Evolutionary conservation across 2,888 invertebrate species (phyloP).

Genomic region (Dromius quadrimaculatus): DNA sequence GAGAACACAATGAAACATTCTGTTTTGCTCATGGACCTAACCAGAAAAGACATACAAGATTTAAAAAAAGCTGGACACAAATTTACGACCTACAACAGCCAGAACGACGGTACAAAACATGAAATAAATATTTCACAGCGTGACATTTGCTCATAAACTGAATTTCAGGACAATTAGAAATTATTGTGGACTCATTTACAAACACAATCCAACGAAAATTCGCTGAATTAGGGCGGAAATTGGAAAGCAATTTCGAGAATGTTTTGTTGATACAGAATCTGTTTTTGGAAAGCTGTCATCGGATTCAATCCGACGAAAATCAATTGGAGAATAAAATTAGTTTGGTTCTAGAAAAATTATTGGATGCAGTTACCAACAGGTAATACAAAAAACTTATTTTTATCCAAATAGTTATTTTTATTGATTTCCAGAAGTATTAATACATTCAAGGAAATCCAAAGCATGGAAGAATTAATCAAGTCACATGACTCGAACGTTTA

Average conservation of each 20-base stretch:
- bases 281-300: slow-evolving; percentile 76
- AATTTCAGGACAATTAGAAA: slow-evolving; percentile 47
- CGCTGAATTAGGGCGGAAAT: slow-evolving; percentile 60
- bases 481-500: slow-evolving; percentile 63
- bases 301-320: slow-evolving; percentile 75
- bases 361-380: slow-evolving; percentile 75
- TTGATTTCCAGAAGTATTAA: slow-evolving; percentile 68
- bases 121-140: slow-evolving; percentile 37
- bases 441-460: slow-evolving; percentile 71
- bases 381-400: slow-evolving; percentile 59
- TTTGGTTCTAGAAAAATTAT: slow-evolving; percentile 73
- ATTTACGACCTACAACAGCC: slow-evolving; percentile 13
- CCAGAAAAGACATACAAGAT: slow-evolving; percentile 70
- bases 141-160: slow-evolving; percentile 7
- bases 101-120: slow-evolving; percentile 44
- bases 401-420: slow-evolving; percentile 7
- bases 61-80: slow-evolving; percentile 33
- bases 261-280: slow-evolving; percentile 73
- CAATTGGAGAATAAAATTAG: slow-evolving; percentile 72
- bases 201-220: slow-evolving; percentile 58
- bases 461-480: slow-evolving; percentile 69
- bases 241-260: slow-evolving; percentile 70
- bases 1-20: slow-evolving; percentile 68
- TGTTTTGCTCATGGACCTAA: slow-evolving; percentile 69
- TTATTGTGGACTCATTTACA: slow-evolving; percentile 48